phyloP scores from a whole-genome alignment of 2,797 vertebrate genomes.

The Crocodylus rhombifer region DNA sequence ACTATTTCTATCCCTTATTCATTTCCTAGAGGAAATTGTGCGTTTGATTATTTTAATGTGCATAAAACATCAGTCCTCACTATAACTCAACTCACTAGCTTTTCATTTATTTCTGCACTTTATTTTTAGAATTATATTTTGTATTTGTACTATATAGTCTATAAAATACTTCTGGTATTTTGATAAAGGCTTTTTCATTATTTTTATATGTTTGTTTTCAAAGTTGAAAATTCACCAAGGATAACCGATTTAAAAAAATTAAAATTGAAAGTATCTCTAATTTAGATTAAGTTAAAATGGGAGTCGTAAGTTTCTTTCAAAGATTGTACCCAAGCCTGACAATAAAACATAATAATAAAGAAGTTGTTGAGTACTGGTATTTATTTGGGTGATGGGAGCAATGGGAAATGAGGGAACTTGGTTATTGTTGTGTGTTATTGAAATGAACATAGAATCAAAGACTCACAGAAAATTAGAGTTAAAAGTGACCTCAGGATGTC shows the following conservation, averaged over 20 bases:
- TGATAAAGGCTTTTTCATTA: background rate
- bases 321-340: background rate
- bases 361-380: conserved; percentile 9
- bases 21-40: background rate
- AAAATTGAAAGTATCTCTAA: conserved; percentile 49
- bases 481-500: too few relatives aligned
- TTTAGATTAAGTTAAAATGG: background rate
- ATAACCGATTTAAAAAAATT: conserved; percentile 44
- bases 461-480: too few relatives aligned
- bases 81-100: too few relatives aligned
- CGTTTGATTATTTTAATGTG: background rate
- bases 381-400: conserved; percentile 33
- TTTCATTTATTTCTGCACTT: background rate
- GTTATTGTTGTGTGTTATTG: conserved; percentile 29
- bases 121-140: background rate
- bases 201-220: background rate
- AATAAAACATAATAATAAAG: conserved; percentile 33
- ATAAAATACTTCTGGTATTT: background rate
- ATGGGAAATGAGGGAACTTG: conserved; percentile 38
- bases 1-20: background rate
- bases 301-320: conserved; percentile 38
- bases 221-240: conserved; percentile 28
- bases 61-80: background rate
- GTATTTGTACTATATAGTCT: background rate
- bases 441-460: too few relatives aligned